Evolutionary conservation across 2,113 vertebrate species (phyloP).

Genomic region (Cichladusa arquata): DNA sequence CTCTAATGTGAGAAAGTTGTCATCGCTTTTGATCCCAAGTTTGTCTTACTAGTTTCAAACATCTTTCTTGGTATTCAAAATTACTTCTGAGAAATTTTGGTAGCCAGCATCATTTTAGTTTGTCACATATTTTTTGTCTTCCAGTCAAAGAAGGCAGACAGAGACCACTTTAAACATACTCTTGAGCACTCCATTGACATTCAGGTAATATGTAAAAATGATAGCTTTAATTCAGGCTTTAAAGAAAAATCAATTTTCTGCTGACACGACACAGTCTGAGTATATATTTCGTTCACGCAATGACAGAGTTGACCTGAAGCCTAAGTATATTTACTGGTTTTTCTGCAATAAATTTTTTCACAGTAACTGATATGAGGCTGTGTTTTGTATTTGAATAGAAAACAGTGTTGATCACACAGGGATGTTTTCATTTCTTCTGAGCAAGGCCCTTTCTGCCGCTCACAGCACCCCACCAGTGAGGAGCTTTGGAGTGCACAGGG

Average conservation of each 20-base stretch:
- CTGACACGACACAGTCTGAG: background rate
- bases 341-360: background rate
- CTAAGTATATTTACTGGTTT: background rate
- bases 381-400: background rate
- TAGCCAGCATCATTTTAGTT: background rate
- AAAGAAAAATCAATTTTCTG: background rate
- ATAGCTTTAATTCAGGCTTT: background rate
- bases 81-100: background rate
- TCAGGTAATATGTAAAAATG: background rate
- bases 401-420: background rate
- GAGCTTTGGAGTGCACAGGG: background rate
- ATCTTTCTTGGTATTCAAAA: background rate
- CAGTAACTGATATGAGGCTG: background rate
- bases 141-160: background rate
- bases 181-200: background rate
- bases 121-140: background rate
- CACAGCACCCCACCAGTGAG: fast-evolving
- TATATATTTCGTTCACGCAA: background rate
- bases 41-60: background rate
- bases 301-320: background rate
- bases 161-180: background rate
- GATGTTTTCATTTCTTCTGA: fast-evolving
- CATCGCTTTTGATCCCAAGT: background rate
- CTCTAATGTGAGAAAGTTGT: background rate
- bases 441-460: background rate